Evolutionary conservation across 2,797 vertebrate genomes (phyloP).

Genomic region (Fistularia tabacaria): DNA sequence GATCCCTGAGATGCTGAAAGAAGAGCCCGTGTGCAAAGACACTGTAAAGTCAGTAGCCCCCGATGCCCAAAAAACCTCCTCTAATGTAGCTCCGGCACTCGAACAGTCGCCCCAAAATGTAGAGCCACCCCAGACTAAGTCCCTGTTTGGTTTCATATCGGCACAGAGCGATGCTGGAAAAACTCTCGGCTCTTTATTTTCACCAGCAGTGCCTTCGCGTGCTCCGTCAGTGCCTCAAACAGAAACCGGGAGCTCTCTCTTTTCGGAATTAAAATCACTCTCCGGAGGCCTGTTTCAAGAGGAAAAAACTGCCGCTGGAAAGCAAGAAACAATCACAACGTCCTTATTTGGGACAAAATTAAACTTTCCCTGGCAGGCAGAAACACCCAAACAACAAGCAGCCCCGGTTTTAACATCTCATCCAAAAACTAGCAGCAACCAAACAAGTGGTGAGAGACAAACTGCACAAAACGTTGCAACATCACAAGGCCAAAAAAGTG

Average conservation of each 20-base stretch:
- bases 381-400: constrained; percentile 58
- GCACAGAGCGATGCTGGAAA: constrained; percentile 74
- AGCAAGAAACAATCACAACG: constrained; percentile 60
- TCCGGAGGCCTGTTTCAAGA: constrained; percentile 86
- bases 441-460: constrained; percentile 41
- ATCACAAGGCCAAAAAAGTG: constrained; percentile 45
- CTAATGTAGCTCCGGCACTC: constrained; percentile 9
- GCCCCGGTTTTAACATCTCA: constrained; percentile 60
- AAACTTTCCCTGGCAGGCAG: constrained; percentile 79
- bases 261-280: constrained; percentile 85
- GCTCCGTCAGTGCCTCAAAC: constrained; percentile 63
- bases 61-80: constrained; percentile 8
- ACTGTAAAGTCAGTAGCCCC: constrained; percentile 42
- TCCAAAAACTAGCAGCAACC: constrained; percentile 57
- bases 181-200: constrained; percentile 84
- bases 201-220: constrained; percentile 63
- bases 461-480: constrained; percentile 48
- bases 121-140: constrained; percentile 59
- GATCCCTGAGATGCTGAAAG: constrained; percentile 51
- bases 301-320: constrained; percentile 63
- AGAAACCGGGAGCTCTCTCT: constrained; percentile 69
- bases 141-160: constrained; percentile 78
- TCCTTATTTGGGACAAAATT: constrained; percentile 83
- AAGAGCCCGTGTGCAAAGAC: constrained; percentile 44
- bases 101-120: constrained; percentile 40